Evolutionary conservation across 92 coral and sea anemone genomes (phyloP), one percentile per base, ranked within the genome.

Genomic region (Parazoanthus darwini): DNA sequence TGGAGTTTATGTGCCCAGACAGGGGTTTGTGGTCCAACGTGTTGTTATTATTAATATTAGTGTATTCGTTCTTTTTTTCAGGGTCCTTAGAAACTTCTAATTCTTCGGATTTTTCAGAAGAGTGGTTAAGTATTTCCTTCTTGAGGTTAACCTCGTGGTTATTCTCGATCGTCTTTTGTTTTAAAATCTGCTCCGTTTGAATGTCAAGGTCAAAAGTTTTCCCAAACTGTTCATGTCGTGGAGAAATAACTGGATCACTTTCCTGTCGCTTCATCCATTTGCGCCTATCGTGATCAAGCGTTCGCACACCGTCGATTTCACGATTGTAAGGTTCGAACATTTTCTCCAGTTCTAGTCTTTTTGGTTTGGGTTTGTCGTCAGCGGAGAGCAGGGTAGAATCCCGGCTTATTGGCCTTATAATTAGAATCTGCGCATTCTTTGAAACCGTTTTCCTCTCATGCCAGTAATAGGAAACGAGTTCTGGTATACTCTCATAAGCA

Each of bases 391-490:
- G 77, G 1, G 98, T 95, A 23, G 96, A 90, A 78, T 97, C 99
- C 2, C 98, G 94, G 79, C 98, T 97, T 20, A 96, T 95, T 7
- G 99, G 98, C 26, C 92, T 88, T 7, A 94, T 89, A 0, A 97
- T 85, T 6, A 94, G 85, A 26, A 94, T 92, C 50, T 92, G 89
- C 35, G 94, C 92, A 25, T 90, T 91, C 25, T 89, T 91, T 18
- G 98, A 91, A 6, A 97, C 90, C 22, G 98, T 92, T 59, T 89
- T 93, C 54, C 89, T 91, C 81, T 93, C 94, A 63, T 89, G 89
- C 71, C 94, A 92, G 70, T 94, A 92, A 77, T 83, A 92, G 35
- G 94, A 86, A 77, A 97, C 89, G 16, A 97, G 92, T 77, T 94
- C 99, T 65, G 96, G 80, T 10, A 97, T 88, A 67, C 90, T 93